Percentiles rank a stretch among this genome's conserved stretches.
phyloP scores from a whole-genome alignment of 1,140 invertebrate genomes.

The Drosophila seguyi region DNA sequence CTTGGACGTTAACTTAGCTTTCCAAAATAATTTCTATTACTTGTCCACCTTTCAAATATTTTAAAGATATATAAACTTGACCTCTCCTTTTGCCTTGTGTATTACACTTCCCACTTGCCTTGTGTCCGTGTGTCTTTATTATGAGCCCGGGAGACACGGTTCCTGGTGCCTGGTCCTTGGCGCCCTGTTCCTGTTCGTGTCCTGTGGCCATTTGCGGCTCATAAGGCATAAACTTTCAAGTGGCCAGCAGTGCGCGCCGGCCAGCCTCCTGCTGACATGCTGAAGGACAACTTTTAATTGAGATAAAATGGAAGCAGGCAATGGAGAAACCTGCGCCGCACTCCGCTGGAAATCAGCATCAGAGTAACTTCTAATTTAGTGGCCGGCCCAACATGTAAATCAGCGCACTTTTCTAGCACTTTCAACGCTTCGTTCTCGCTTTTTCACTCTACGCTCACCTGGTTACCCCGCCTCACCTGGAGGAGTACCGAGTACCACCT shows the following conservation, averaged over 20 bases:
- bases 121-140: constrained; percentile 67
- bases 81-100: not conserved
- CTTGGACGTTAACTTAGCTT: not conserved
- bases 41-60: not conserved
- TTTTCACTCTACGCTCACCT: not conserved
- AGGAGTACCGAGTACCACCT: constrained; percentile 32
- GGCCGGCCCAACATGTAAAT: constrained; percentile 77
- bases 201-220: constrained; percentile 81
- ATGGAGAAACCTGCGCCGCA: constrained; percentile 7
- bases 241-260: constrained; percentile 61
- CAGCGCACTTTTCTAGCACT: constrained; percentile 76
- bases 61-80: too few species aligned
- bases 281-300: constrained; percentile 84
- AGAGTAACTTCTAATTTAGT: constrained; percentile 83
- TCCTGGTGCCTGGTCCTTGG: constrained; percentile 2
- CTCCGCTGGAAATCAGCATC: constrained; percentile 72
- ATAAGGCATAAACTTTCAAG: constrained; percentile 84
- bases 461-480: not conserved
- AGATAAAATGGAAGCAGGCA: constrained; percentile 73
- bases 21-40: not conserved
- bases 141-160: constrained; percentile 40
- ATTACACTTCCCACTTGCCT: constrained; percentile 19
- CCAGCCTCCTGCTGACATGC: constrained; percentile 64
- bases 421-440: constrained; percentile 27
- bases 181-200: constrained; percentile 61